A percentile compares a stretch with the other conserved stretches of the same genome.
These are phyloP conservation scores for Carlito syrichta DNA, from an alignment of 2,113 vertebrate species.

Conservation along the genomic window DNA sequence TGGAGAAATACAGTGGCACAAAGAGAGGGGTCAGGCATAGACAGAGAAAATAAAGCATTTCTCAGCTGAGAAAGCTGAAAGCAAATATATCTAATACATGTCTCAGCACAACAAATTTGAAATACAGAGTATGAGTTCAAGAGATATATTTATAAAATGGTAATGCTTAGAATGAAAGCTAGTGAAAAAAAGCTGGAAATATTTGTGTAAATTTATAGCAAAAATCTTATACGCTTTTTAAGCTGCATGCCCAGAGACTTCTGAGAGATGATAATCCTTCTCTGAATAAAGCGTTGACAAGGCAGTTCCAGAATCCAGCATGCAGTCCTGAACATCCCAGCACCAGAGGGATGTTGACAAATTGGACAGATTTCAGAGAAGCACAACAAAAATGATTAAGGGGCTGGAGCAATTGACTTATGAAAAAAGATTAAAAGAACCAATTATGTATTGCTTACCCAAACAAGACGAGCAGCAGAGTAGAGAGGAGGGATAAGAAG, in stretches of 20 bases:
- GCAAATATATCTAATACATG: not conserved
- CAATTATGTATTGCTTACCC: constrained; percentile 49
- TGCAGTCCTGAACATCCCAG: not conserved
- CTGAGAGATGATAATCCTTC: not conserved
- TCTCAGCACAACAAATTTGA: not conserved
- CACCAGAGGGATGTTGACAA: constrained; percentile 13
- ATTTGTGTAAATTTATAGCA: not conserved
- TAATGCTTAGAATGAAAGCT: not conserved
- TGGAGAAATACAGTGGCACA: constrained; percentile 1
- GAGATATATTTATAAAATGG: not conserved
- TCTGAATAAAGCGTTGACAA: not conserved
- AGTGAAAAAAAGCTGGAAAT: not conserved
- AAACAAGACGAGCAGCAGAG: constrained; percentile 45
- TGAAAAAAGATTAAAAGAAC: constrained; percentile 57
- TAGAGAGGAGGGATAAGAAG: constrained; percentile 47
- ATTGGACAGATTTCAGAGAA: constrained; percentile 59
- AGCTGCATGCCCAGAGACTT: not conserved
- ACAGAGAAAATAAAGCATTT: constrained; percentile 4
- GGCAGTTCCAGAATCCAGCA: not conserved
- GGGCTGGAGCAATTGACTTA: constrained; percentile 43
- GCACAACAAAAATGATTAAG: constrained; percentile 54
- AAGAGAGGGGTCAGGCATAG: constrained; percentile 44
- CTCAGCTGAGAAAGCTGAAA: constrained; percentile 37
- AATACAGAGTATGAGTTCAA: not conserved
- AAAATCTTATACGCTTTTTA: not conserved